Evolutionary conservation across 1,140 invertebrate species (phyloP), one percentile per base, ranked within the genome.

Genomic region (Saccostrea glomerata): DNA sequence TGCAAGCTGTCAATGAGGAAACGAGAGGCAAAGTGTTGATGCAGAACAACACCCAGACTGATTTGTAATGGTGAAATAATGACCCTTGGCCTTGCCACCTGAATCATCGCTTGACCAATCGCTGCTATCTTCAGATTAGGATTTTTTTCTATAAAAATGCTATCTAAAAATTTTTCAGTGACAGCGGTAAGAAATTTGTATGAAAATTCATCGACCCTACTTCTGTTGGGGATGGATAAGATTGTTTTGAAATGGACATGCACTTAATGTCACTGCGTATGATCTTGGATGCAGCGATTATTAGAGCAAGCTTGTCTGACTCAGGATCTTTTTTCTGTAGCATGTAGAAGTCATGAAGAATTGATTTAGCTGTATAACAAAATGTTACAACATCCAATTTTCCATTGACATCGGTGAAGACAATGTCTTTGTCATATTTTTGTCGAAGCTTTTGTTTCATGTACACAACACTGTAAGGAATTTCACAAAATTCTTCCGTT

Each of bases 81-180:
- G 13, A 47, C 84, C 30, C 89, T 30, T 82, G 88, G 90, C 13
- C 86, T 25, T 13, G 82, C 84, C 77, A 89, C 90, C 36, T 90
- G 89, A 30, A 91, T 70, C 12, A 88, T 88, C 6, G 88, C 84
- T 60, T 91, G 90, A 25, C 89, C 90, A 23, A 91, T 86, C 0
- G 89, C 88, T 25, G 87, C 85, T 56, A 89, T 6, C 66, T 87
- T 91, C 23, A 82, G 47, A 82, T 3, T 36, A 17, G 77, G 77
- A 36, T 82, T 36, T 36, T 47, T 47, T 15, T 47, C 30, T 36
- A 36, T 36, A 2, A 36, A 36, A 36, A 36, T 36, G 30, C 30
- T 36, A 36, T 36, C 30, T 36, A 36, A 36, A 36, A 36, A 36
- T 36, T 36, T 23, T 23, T 36, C n/a, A 73, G n/a, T 36, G 30